These are phyloP conservation scores for Sprattus sprattus DNA, from an alignment of 2,113 vertebrate species.

Conservation along the genomic window DNA sequence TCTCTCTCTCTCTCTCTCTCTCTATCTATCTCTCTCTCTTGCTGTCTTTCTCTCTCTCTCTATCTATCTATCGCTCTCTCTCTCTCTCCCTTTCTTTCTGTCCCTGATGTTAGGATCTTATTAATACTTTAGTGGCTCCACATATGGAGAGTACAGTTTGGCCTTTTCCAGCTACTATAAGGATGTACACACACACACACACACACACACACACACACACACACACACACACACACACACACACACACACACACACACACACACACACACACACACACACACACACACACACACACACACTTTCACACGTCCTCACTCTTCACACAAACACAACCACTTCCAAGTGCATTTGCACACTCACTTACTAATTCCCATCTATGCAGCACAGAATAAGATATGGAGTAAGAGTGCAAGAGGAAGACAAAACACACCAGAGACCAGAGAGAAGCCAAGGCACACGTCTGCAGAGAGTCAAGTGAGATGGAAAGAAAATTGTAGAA, in stretches of 20 bases:
- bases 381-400: neutral
- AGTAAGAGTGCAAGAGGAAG: constrained; percentile 13
- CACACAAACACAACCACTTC: neutral
- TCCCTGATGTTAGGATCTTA: constrained; percentile 8
- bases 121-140: constrained; percentile 33
- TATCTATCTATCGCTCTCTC: neutral
- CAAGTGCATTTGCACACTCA: neutral
- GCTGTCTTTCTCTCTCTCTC: neutral
- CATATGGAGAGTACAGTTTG: constrained; percentile 21
- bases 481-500: neutral
- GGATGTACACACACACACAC: neutral
- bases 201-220: constrained; percentile 11
- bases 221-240: constrained; percentile 21
- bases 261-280: neutral
- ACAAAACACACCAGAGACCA: neutral
- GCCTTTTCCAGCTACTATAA: constrained; percentile 7
- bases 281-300: constrained; percentile 9
- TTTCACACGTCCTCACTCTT: no score
- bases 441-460: neutral
- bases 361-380: neutral
- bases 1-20: neutral
- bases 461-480: neutral
- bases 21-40: no score
- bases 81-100: neutral
- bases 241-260: neutral